Conservation (phyloP, 2,888 invertebrate species). For the Cheilosia impressa region DNA sequence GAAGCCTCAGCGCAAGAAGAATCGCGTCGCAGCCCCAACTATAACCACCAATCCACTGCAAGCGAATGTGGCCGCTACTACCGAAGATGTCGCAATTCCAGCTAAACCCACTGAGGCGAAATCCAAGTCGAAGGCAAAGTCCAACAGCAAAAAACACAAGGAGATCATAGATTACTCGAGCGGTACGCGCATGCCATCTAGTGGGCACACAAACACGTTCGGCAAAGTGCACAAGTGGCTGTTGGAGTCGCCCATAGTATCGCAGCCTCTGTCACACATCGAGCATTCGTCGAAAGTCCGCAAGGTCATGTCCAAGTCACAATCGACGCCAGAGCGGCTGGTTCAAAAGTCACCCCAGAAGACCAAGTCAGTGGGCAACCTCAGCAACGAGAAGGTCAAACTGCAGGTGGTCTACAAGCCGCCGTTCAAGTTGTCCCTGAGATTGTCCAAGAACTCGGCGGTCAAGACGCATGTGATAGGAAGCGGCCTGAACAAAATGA, state of each 20-base stretch:
- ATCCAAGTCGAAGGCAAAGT: conserved; percentile 83
- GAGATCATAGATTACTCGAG: conserved; percentile 91
- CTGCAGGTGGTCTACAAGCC: conserved; percentile 94
- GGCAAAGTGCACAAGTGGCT: conserved; percentile 95
- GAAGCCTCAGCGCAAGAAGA: conserved; percentile 83
- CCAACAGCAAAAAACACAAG: conserved; percentile 86
- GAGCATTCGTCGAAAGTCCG: conserved; percentile 83
- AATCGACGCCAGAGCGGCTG: conserved; percentile 91
- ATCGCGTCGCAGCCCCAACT: conserved; percentile 83
- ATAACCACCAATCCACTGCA: conserved; percentile 79
- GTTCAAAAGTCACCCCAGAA: conserved; percentile 86
- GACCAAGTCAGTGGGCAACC: conserved; percentile 89
- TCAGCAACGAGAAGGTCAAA: conserved; percentile 88
- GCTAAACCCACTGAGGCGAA: conserved; percentile 80
- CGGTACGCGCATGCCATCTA: conserved; percentile 78
- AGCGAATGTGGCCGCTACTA: background rate
- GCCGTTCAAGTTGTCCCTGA: conserved; percentile 93
- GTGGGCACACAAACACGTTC: conserved; percentile 84
- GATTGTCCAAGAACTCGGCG: conserved; percentile 85
- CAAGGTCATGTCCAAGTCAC: conserved; percentile 90
- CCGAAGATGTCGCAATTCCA: conserved; percentile 31
- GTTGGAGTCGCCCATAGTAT: conserved; percentile 87
- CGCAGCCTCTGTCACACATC: conserved; percentile 82
- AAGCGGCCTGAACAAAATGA: conserved; percentile 79
- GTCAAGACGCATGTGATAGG: conserved; percentile 83